Conservation (phyloP, 2,113 vertebrate species). For the Kryptolebias marmoratus region DNA sequence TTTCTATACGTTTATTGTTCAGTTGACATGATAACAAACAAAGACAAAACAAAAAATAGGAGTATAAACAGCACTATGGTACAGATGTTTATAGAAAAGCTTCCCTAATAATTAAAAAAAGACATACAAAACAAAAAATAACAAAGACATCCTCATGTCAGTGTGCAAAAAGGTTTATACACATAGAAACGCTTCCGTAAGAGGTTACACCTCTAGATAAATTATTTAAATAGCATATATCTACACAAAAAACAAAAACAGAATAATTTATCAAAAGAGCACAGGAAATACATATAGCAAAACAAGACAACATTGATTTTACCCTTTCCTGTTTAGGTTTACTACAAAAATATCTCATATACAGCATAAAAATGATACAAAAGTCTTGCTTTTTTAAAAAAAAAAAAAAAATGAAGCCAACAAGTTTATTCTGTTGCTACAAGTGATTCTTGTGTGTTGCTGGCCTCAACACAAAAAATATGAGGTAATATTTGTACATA, state of each 20-base stretch:
- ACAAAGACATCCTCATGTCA: constrained; percentile 89
- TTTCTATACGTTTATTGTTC: constrained; percentile 78
- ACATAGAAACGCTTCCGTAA: constrained; percentile 95
- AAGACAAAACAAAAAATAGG: constrained; percentile 35
- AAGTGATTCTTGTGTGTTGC: constrained; percentile 78
- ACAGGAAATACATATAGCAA: constrained; percentile 85
- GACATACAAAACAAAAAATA: constrained; percentile 79
- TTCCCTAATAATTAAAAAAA: constrained; percentile 84
- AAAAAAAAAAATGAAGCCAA: constrained; percentile 86
- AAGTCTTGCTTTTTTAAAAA: constrained; percentile 85
- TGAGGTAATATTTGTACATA: constrained; percentile 99
- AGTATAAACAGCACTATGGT: constrained; percentile 82
- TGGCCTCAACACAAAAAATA: constrained; percentile 89
- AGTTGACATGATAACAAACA: constrained; percentile 78
- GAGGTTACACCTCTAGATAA: constrained; percentile 95
- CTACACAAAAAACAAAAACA: constrained; percentile 92
- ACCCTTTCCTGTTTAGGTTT: constrained; percentile 84
- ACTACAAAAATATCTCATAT: constrained; percentile 91
- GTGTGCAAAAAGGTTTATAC: constrained; percentile 99
- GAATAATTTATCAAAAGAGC: constrained; percentile 95
- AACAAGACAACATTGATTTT: constrained; percentile 84
- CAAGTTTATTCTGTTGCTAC: constrained; percentile 82
- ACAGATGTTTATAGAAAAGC: constrained; percentile 92
- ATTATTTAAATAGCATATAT: constrained; percentile 99
- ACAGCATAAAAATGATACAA: constrained; percentile 88